Conservation (phyloP, 2,888 invertebrate species). For the Leucania comma region DNA sequence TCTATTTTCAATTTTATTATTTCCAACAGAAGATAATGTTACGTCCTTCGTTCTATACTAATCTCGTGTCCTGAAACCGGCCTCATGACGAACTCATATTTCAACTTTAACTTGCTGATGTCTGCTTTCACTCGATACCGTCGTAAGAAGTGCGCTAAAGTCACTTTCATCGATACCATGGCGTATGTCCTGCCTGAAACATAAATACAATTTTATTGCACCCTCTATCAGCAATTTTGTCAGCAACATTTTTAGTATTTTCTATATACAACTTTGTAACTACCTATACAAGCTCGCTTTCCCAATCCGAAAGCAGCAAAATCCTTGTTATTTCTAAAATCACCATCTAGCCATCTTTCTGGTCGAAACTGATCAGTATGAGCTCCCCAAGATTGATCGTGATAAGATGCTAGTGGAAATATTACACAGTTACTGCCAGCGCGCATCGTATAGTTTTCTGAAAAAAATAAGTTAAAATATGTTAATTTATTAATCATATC, state of each 20-base stretch:
- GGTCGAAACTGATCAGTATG: slow-evolving; percentile 47
- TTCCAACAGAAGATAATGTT: neutral
- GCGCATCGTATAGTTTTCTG: slow-evolving; percentile 51
- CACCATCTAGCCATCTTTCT: slow-evolving; percentile 29
- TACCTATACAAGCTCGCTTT: slow-evolving; percentile 39
- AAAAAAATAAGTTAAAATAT: neutral
- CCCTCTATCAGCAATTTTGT: neutral
- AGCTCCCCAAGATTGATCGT: slow-evolving; percentile 47
- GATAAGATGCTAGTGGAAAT: slow-evolving; percentile 17
- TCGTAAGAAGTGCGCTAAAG: slow-evolving; percentile 66
- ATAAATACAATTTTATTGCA: neutral
- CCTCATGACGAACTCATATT: slow-evolving; percentile 67
- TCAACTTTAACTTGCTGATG: slow-evolving; percentile 55
- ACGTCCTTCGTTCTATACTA: slow-evolving; percentile 27
- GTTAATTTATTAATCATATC: neutral
- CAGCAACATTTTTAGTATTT: neutral
- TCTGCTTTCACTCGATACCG: slow-evolving; percentile 64
- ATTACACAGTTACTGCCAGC: slow-evolving; percentile 30
- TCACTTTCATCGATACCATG: slow-evolving; percentile 69
- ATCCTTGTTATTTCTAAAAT: slow-evolving; percentile 15
- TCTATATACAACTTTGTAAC: neutral
- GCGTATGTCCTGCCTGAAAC: slow-evolving; percentile 70
- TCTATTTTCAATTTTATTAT: too few relatives aligned
- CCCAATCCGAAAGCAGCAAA: slow-evolving; percentile 45
- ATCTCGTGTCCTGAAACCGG: slow-evolving; percentile 67